Evolutionary conservation across 2,888 invertebrate species (phyloP).

Genomic region (Merodon equestris): DNA sequence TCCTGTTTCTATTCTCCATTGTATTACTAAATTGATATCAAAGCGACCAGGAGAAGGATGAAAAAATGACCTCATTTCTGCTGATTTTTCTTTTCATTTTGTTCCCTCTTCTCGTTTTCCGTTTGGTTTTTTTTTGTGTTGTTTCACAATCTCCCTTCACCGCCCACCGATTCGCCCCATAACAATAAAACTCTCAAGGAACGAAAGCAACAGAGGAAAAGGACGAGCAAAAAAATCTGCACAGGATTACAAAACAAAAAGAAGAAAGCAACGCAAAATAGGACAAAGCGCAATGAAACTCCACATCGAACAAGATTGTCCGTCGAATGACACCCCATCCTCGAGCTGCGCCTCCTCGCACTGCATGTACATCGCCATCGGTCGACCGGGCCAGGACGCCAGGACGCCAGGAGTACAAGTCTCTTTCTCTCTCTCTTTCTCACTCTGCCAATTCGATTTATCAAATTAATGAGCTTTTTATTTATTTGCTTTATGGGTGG

Average conservation of each 20-base stretch:
- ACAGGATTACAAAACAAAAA: constrained; percentile 60
- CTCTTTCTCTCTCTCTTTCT: constrained; percentile 23
- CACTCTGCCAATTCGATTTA: constrained; percentile 73
- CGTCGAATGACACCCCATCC: constrained; percentile 14
- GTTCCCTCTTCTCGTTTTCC: constrained; percentile 9
- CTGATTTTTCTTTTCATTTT: constrained; percentile 39
- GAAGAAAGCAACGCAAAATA: constrained; percentile 49
- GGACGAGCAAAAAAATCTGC: constrained; percentile 41
- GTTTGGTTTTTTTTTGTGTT: constrained; percentile 32
- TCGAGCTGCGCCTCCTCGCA: background rate
- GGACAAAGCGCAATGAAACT: constrained; percentile 66
- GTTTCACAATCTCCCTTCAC: constrained; percentile 5
- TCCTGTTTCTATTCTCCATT: constrained; percentile 67
- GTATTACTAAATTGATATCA: constrained; percentile 69
- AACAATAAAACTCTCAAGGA: constrained; percentile 63
- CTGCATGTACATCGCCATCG: no score
- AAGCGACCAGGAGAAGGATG: constrained; percentile 60
- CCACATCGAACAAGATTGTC: constrained; percentile 23
- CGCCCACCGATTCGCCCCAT: constrained; percentile 14
- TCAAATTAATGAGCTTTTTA: constrained; percentile 78
- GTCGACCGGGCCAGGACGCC: constrained; percentile 29
- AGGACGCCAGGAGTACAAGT: constrained; percentile 22
- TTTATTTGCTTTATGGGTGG: constrained; percentile 74
- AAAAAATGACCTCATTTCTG: constrained; percentile 68
- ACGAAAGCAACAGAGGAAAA: constrained; percentile 33